Conservation (phyloP, 2,113 vertebrate species). For the Sula dactylatra region DNA sequence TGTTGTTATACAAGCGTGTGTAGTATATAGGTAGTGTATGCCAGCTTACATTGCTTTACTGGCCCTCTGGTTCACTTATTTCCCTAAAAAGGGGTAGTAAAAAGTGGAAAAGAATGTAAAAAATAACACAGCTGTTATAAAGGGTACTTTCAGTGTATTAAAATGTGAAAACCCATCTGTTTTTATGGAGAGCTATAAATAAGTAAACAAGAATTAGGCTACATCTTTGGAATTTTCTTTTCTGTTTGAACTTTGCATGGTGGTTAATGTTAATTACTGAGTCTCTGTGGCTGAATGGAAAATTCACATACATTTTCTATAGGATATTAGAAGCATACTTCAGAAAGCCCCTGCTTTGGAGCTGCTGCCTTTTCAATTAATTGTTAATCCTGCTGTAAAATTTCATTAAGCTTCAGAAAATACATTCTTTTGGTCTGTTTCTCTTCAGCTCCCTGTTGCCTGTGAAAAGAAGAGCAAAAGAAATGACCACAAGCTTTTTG, state of each 20-base stretch:
- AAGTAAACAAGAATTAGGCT: not conserved
- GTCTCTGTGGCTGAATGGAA: not conserved
- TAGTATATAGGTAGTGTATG: rapidly evolving
- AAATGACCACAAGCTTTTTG: not conserved
- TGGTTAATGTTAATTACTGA: not conserved
- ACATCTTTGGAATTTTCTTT: not conserved
- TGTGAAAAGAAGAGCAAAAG: not conserved
- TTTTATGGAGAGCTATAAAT: not conserved
- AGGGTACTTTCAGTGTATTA: not conserved
- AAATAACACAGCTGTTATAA: not conserved
- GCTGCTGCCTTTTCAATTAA: not conserved
- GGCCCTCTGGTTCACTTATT: not conserved
- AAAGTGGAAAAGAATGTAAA: not conserved
- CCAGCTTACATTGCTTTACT: not conserved
- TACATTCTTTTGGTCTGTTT: not conserved
- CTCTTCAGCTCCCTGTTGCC: not conserved
- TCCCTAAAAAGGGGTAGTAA: not conserved
- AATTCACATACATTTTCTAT: not conserved
- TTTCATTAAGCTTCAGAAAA: conserved; percentile 1
- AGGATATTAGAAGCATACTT: not conserved
- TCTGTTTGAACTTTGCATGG: not conserved
- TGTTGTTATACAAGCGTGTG: not conserved
- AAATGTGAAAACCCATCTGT: not conserved
- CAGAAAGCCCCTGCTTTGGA: not conserved
- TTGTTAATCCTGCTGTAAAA: not conserved